These are phyloP conservation scores for Clostera curtula DNA, from an alignment of 2,888 invertebrate genomes.

Conservation along the genomic window DNA sequence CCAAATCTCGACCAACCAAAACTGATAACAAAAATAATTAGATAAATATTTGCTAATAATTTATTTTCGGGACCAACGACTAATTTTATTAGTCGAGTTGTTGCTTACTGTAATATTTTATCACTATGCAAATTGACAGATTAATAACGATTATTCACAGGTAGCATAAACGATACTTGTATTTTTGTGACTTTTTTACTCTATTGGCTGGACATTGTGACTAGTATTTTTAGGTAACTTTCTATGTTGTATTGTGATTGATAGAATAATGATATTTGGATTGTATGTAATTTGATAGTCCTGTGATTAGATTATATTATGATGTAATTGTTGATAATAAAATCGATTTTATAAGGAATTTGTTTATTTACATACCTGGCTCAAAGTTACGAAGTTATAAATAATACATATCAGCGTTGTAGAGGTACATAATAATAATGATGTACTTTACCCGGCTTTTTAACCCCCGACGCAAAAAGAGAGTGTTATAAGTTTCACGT, in stretches of 20 bases:
- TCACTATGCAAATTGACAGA: slow-evolving; percentile 14
- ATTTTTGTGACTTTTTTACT: slow-evolving; percentile 7
- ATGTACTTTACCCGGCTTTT: too few species aligned
- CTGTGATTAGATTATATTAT: slow-evolving; percentile 55
- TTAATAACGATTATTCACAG: slow-evolving; percentile 13
- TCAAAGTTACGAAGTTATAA: too few species aligned
- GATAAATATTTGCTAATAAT: slow-evolving; percentile 1
- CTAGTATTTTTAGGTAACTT: slow-evolving; percentile 24
- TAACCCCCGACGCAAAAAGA: too few species aligned
- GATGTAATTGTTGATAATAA: slow-evolving; percentile 55
- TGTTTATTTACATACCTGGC: neutral
- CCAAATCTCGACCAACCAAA: slow-evolving; percentile 26
- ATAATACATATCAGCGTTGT: too few species aligned
- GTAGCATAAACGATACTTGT: slow-evolving; percentile 15
- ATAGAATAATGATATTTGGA: slow-evolving; percentile 36
- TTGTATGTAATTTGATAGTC: slow-evolving; percentile 45
- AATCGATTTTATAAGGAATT: slow-evolving; percentile 34
- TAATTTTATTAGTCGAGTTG: slow-evolving; percentile 4
- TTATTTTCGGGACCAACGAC: neutral
- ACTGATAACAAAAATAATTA: slow-evolving; percentile 9
- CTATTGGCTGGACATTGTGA: slow-evolving; percentile 10
- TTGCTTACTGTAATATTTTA: slow-evolving; percentile 11
- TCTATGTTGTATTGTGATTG: slow-evolving; percentile 30
- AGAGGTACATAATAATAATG: too few species aligned
- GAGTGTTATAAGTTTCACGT: too few species aligned